A percentile compares a stretch with the other conserved stretches of the same genome.
Conservation (phyloP, 2,113 vertebrate genomes). For the Furnarius figulus region DNA sequence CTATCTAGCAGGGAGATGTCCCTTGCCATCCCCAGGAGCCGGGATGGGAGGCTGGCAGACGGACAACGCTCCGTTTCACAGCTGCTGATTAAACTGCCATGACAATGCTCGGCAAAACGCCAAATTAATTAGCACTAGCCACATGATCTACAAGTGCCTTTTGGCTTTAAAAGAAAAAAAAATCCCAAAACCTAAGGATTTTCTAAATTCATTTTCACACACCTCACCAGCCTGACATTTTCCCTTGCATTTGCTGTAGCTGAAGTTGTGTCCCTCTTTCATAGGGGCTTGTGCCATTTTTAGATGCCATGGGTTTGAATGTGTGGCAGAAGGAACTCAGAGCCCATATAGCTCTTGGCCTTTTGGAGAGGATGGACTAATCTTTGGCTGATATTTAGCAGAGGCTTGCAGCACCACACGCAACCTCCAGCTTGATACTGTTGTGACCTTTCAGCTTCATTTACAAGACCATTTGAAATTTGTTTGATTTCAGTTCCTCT, state of each 20-base stretch:
- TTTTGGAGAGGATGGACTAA: neutral
- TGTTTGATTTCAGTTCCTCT: neutral
- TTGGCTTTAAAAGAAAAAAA: neutral
- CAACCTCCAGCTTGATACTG: constrained; percentile 23
- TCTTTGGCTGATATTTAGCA: constrained; percentile 62
- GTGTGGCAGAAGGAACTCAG: neutral
- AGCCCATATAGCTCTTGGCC: constrained; percentile 19
- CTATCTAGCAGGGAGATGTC: neutral
- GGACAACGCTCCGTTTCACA: neutral
- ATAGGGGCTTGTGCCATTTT: neutral
- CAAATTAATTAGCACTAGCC: constrained; percentile 5
- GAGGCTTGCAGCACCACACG: neutral
- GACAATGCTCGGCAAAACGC: neutral
- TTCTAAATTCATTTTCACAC: neutral
- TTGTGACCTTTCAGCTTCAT: constrained; percentile 33
- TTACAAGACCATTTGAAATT: neutral
- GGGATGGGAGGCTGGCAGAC: neutral
- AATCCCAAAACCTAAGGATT: neutral
- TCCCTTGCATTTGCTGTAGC: neutral
- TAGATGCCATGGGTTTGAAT: neutral
- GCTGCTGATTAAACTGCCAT: neutral
- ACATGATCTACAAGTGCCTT: neutral
- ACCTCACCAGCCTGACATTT: neutral
- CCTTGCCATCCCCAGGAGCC: neutral
- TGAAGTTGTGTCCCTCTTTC: neutral